A percentile compares a stretch with the other conserved stretches of the same genome.
These are phyloP conservation scores for Gallinago jamesoni DNA, from an alignment of 2,113 vertebrate species.

Conservation along the genomic window DNA sequence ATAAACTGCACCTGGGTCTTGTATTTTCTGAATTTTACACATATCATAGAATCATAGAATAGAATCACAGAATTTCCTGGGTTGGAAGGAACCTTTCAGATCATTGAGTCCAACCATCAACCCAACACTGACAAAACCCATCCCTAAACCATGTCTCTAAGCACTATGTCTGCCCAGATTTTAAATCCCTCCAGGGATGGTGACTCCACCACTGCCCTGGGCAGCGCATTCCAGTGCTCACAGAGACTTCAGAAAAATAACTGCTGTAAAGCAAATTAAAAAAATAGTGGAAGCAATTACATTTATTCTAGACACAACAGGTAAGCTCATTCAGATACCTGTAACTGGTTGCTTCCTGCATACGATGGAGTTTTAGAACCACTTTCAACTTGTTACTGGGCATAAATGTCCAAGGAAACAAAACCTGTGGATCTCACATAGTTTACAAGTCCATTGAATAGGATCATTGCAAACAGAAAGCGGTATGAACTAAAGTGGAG, in stretches of 20 bases:
- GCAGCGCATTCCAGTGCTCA: too few species aligned
- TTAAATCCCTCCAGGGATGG: too few species aligned
- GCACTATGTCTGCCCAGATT: too few species aligned
- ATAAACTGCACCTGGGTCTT: not conserved
- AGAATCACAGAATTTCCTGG: too few species aligned
- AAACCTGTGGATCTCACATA: not conserved
- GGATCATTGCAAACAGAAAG: not conserved
- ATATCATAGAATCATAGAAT: not conserved
- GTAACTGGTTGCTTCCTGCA: not conserved
- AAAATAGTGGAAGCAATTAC: not conserved
- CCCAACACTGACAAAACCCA: too few species aligned
- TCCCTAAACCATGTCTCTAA: too few species aligned
- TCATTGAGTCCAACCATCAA: too few species aligned
- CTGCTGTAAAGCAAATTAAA: not conserved
- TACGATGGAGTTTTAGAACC: not conserved
- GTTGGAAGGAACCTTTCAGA: too few species aligned
- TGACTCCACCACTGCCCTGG: too few species aligned
- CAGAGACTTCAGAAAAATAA: not conserved
- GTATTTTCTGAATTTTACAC: not conserved
- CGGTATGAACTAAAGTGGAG: not conserved
- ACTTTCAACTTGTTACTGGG: not conserved
- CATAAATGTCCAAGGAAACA: not conserved
- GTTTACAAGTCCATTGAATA: not conserved
- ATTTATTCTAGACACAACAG: not conserved
- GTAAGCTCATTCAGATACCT: not conserved